Conservation (phyloP, 2,113 vertebrate genomes). For the Oriolus oriolus region DNA sequence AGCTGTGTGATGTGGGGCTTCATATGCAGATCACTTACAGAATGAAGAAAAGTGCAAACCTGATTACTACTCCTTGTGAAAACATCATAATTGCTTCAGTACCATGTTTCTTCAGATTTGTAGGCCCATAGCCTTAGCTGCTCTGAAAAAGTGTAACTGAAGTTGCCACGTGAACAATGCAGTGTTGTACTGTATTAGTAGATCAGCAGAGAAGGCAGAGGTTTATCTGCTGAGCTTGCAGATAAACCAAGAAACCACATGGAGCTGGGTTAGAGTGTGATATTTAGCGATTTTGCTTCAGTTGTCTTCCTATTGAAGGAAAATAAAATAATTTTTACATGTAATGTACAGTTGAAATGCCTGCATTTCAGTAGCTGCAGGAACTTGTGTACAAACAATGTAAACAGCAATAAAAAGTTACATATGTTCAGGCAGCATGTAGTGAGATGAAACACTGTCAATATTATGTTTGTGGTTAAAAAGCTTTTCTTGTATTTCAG, state of each 20-base stretch:
- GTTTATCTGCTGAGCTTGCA: background rate
- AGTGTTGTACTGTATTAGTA: background rate
- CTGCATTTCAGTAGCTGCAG: background rate
- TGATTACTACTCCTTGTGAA: background rate
- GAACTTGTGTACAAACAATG: background rate
- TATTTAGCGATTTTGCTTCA: background rate
- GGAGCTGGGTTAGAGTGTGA: background rate
- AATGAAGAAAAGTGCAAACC: background rate
- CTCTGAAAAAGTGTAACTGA: background rate
- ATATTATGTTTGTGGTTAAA: background rate
- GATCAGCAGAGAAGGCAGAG: background rate
- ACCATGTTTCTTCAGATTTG: background rate
- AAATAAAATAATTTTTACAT: background rate
- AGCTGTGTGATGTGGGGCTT: background rate
- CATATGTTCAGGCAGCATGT: background rate
- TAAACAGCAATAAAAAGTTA: background rate
- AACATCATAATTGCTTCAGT: background rate
- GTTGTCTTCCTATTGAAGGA: background rate
- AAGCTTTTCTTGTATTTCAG: constrained; percentile 67
- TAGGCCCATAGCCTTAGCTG: background rate
- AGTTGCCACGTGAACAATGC: background rate
- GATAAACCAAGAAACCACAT: background rate
- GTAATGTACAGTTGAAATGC: background rate
- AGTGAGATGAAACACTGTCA: background rate
- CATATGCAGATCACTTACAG: background rate